Conservation (phyloP, 2,797 vertebrate species). For the Etheostoma nigrum region DNA sequence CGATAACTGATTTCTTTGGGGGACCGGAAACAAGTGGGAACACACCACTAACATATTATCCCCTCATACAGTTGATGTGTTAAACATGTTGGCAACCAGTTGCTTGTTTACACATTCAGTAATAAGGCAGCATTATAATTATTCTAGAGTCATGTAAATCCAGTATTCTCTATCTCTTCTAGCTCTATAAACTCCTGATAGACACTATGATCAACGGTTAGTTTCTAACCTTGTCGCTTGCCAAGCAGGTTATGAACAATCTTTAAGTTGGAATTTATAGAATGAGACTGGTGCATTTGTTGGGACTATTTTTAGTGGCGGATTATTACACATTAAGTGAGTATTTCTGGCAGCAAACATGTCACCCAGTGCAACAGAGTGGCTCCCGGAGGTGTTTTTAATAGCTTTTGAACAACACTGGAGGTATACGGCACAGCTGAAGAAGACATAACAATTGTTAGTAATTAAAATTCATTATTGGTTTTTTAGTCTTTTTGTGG, state of each 20-base stretch:
- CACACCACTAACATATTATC: neutral
- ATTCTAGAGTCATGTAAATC: neutral
- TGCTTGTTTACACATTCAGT: neutral
- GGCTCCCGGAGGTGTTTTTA: neutral
- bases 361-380: neutral
- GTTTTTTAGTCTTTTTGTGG: neutral
- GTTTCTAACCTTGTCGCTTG: neutral
- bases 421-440: too few species aligned
- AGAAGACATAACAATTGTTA: neutral
- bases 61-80: neutral
- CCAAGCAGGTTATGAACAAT: neutral
- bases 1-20: too few species aligned
- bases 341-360: neutral
- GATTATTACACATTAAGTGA: constrained; percentile 9
- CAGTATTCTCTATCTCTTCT: neutral
- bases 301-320: constrained; percentile 5
- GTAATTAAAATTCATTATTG: neutral
- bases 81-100: neutral
- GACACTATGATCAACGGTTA: neutral
- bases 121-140: neutral
- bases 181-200: neutral
- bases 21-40: too few species aligned
- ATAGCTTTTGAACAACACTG: neutral
- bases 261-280: neutral
- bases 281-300: neutral